Percentiles rank a stretch among this genome's conserved stretches.
Evolutionary conservation across 2,797 vertebrate species (phyloP).

Genomic region (Sardinella longiceps): DNA sequence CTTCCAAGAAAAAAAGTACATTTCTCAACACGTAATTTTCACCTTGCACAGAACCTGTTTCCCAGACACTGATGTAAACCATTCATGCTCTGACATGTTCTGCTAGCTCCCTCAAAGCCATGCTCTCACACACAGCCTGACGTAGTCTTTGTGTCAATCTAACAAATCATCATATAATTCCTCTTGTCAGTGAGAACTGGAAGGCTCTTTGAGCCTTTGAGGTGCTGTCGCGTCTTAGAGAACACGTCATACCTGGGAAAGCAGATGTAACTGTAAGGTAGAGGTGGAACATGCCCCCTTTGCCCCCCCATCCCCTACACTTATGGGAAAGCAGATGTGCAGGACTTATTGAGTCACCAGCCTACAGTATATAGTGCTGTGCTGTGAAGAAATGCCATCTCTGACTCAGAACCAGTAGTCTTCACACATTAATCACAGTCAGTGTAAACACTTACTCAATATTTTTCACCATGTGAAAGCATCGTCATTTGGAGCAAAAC

Average conservation of each 20-base stretch:
- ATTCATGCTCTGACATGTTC: not conserved
- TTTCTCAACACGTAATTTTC: slow-evolving; percentile 16
- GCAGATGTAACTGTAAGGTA: not conserved
- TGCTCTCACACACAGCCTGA: not conserved
- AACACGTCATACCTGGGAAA: not conserved
- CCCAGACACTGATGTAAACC: not conserved
- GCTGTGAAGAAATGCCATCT: not conserved
- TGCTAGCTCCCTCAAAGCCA: not conserved
- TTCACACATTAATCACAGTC: not conserved
- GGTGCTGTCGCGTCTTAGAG: not conserved
- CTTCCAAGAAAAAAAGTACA: not conserved
- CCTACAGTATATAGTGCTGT: not conserved
- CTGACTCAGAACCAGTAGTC: slow-evolving; percentile 15
- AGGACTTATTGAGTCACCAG: not conserved
- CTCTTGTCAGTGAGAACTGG: not conserved
- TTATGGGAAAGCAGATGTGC: slow-evolving; percentile 22
- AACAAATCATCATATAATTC: not conserved
- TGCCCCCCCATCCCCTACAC: not conserved
- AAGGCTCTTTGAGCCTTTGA: not conserved
- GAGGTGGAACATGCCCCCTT: not conserved
- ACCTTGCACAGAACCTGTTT: slow-evolving; percentile 5
- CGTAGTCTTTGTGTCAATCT: not conserved
- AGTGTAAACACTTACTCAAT: not conserved
- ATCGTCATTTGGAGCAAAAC: not conserved
- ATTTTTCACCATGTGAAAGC: not conserved